phyloP scores from a whole-genome alignment of 1,140 invertebrate genomes.

The Lanistes nyassanus region DNA sequence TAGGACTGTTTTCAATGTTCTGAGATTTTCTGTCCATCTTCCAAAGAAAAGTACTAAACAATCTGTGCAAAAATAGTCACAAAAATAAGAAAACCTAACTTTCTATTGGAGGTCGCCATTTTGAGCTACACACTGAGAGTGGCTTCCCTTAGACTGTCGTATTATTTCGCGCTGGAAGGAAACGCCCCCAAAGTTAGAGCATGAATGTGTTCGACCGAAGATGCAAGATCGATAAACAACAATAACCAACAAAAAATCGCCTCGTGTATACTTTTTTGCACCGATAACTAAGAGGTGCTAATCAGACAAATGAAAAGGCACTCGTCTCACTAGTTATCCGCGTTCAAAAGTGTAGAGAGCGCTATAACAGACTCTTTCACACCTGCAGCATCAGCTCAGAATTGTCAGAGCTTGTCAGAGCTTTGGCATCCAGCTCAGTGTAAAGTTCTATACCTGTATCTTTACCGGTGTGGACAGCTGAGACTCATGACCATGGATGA shows the following conservation, averaged over 20 bases:
- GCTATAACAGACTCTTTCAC: too few relatives aligned
- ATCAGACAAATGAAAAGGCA: too few relatives aligned
- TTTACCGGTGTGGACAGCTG: too few relatives aligned
- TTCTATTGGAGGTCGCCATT: conserved; percentile 31
- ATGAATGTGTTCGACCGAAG: not conserved
- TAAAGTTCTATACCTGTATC: too few relatives aligned
- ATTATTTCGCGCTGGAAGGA: not conserved
- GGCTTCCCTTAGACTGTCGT: not conserved
- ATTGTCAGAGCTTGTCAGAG: too few relatives aligned
- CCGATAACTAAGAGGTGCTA: too few relatives aligned
- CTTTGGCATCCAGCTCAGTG: too few relatives aligned
- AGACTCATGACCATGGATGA: too few relatives aligned
- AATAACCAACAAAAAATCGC: not conserved
- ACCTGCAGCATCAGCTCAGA: too few relatives aligned
- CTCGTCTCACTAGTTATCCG: too few relatives aligned
- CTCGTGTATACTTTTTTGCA: not conserved
- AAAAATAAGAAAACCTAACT: conserved; percentile 12
- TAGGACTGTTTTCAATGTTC: not conserved
- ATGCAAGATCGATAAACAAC: not conserved
- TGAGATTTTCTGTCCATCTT: not conserved
- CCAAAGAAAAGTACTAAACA: not conserved
- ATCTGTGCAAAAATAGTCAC: not conserved
- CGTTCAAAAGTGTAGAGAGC: too few relatives aligned
- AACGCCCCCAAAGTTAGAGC: not conserved
- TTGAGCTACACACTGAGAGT: conserved; percentile 2